Base-by-base conservation (phyloP, 2,888 invertebrate species). In the Aphidoletes aphidimyza region DNA sequence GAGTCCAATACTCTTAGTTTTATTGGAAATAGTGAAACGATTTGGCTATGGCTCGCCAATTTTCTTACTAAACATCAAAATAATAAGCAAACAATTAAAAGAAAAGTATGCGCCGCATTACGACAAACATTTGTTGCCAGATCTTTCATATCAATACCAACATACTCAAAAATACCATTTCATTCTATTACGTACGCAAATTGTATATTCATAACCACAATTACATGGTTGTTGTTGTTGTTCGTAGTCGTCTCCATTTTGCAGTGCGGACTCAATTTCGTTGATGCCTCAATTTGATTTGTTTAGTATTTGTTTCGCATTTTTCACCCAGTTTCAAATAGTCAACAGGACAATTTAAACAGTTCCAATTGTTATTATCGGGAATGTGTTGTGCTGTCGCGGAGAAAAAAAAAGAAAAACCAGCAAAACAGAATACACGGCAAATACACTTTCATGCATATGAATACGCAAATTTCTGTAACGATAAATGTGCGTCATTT, bases 51-150 rank as follows among this genome's bases (percentile, higher is more conserved):
- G 34, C 34, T 69, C 69, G 69, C 30, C 69, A 69, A n/a, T n/a
- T 69, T 34, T 14, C 34, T 14, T 30, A 69, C 69, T 14, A 69
- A 69, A n/a, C n/a, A 2, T 69, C 69, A 14, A 30, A 69, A 69
- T 69, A 69, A 69, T 69, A 69, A 69, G 69, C 69, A 69, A 69
- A 69, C 69, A 69, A 69, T 69, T 69, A 30, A 69, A 26, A 69
- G 34, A 30, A 69, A 11, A 34, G n/a, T n/a, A 69, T 69, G 34
- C 30, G 30, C 34, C 2, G 26, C 30, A 69, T 69, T 69, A 69
- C 8, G 30, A 69, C 69, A 69, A 54, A 34, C 30, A 69, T 69
- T 69, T 47, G 42, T 54, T 54, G 34, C 34, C 34, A 69, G 30
- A 69, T 69, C 69, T 14, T 69, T 69, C 26, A 30, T 69, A 30